Evolutionary conservation across 2,888 invertebrate genomes (phyloP).

Genomic region (Dynastes hyllus): DNA sequence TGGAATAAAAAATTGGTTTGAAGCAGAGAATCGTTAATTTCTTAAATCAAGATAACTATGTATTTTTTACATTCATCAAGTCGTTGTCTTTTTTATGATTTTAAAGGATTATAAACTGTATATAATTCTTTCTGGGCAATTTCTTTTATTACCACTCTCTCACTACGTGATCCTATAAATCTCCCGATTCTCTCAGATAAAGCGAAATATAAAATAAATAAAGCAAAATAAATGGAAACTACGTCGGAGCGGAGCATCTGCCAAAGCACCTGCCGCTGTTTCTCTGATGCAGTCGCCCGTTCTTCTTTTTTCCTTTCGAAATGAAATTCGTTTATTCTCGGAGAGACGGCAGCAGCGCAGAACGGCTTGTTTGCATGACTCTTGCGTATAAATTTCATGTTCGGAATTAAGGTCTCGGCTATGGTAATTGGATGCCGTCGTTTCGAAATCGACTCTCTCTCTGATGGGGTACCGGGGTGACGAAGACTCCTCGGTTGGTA

Average conservation of each 20-base stretch:
- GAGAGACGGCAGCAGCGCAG: background rate
- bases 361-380: conserved; percentile 7
- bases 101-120: no score
- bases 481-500: background rate
- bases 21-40: no score
- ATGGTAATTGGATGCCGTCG: conserved; percentile 25
- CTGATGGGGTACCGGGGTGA: background rate
- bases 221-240: background rate
- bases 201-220: background rate
- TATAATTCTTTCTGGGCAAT: no score
- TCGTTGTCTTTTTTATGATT: no score
- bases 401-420: conserved; percentile 9
- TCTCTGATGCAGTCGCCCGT: background rate
- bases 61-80: no score
- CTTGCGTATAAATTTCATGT: conserved; percentile 20
- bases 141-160: no score
- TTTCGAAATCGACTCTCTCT: conserved; percentile 5
- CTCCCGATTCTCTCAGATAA: background rate
- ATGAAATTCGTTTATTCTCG: conserved; percentile 2
- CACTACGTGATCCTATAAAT: background rate
- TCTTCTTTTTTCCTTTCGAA: background rate
- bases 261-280: conserved; percentile 13
- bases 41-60: no score
- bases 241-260: conserved; percentile 2
- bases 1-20: no score